Base-by-base conservation (phyloP, 2,113 vertebrate species). In the Aphyosemion australe region DNA sequence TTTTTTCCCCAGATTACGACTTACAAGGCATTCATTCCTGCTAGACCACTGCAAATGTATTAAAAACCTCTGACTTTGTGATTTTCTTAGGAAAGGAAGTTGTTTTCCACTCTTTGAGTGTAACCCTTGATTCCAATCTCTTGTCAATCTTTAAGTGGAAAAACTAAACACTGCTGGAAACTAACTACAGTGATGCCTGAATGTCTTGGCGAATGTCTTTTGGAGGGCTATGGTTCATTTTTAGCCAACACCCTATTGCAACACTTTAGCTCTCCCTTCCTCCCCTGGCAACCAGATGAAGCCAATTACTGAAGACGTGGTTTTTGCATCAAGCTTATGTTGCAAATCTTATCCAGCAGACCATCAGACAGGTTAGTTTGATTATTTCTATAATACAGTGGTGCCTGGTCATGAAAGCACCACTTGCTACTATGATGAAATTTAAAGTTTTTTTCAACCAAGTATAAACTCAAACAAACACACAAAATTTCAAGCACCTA, bases 121-220 rank as follows among this genome's bases (percentile, higher is more conserved):
- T 47, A 15, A 45, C 1, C 43, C 6, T 31, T 52, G 31, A 53
- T 32, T 53, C 26, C 51, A 31, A 32, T 21, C 14, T 32, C 21
- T 32, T 32, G 26, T 53, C 15, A 31, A 53, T 53, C 2, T 16
- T 32, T 32, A 9, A 10, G 15, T 32, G 14, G 26, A 53, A 32
- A 16, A 57, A 41, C 32, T 39, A 56, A 53, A 53, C 51, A 10
- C 13, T 19, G n/a, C 37, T n/a, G 37, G 19, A 57, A 19, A 42
- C 51, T 39, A 56, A 41, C 39, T 58, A 58, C 37, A 58, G 20
- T 21, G 18, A 57, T 57, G 54, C 5, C 37, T 57, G 37, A 20
- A 41, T 13, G 37, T 57, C 4, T 13, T 41, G 34, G 34, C 11
- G 14, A 57, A 42, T 19, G 2, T 8, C 5, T 14, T 34, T 55